Conservation (phyloP, 1,140 invertebrate species). For the Sweltsa coloradensis region DNA sequence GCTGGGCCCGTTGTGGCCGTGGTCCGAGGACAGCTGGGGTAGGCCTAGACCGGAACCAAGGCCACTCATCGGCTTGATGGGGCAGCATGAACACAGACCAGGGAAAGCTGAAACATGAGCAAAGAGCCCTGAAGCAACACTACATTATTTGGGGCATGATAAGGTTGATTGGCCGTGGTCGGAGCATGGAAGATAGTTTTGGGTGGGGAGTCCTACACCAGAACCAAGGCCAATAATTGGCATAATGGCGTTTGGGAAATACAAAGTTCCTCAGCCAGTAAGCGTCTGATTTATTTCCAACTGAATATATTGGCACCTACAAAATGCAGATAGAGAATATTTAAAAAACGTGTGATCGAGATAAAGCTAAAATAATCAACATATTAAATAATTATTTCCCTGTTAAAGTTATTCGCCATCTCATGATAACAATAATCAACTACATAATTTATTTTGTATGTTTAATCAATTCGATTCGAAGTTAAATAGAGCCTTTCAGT, state of each 20-base stretch:
- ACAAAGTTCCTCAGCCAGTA: background rate
- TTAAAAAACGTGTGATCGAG: too few relatives aligned
- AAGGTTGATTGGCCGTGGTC: background rate
- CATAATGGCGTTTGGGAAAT: background rate
- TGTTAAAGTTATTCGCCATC: too few relatives aligned
- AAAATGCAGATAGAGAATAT: too few relatives aligned
- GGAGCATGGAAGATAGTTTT: background rate
- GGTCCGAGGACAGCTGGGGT: conserved; percentile 24
- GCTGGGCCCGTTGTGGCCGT: conserved; percentile 12
- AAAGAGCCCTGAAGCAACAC: background rate
- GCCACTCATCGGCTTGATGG: conserved; percentile 43
- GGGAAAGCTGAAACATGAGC: conserved; percentile 40
- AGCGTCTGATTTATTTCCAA: background rate
- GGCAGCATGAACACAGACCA: conserved; percentile 64
- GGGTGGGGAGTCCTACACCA: background rate
- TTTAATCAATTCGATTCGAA: too few relatives aligned
- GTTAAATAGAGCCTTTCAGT: too few relatives aligned
- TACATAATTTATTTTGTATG: too few relatives aligned
- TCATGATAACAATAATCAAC: too few relatives aligned
- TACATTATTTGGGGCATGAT: background rate
- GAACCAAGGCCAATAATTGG: background rate
- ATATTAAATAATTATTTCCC: too few relatives aligned
- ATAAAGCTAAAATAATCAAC: too few relatives aligned
- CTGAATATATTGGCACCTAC: too few relatives aligned
- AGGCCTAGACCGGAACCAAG: conserved; percentile 23